Conservation (phyloP, 2,797 vertebrate genomes). For the Pseudopleuronectes americanus region DNA sequence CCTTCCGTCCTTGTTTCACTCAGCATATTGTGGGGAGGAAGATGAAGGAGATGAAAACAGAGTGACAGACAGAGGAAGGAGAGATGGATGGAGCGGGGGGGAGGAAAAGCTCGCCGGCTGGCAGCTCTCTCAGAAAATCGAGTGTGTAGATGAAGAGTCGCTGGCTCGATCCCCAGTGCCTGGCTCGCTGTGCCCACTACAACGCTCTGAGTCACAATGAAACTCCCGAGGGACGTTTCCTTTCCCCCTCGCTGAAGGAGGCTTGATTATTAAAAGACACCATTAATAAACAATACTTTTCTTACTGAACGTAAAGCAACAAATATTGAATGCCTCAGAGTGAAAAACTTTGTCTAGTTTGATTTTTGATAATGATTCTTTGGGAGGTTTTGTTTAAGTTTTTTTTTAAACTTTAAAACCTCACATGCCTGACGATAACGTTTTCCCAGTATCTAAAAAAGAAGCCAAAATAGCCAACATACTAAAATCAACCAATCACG, state of each 20-base stretch:
- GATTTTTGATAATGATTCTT: too few relatives aligned
- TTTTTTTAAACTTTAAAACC: too few relatives aligned
- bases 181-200: slow-evolving; percentile 51
- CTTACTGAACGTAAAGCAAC: slow-evolving; percentile 13
- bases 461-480: too few relatives aligned
- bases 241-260: slow-evolving; percentile 12
- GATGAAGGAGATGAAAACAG: slow-evolving; percentile 32
- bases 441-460: too few relatives aligned
- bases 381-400: too few relatives aligned
- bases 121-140: slow-evolving; percentile 44
- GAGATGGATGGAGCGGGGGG: slow-evolving; percentile 29
- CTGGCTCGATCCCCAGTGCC: slow-evolving; percentile 62
- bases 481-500: too few relatives aligned
- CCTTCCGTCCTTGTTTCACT: slow-evolving; percentile 9
- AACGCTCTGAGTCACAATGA: slow-evolving; percentile 52
- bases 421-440: too few relatives aligned
- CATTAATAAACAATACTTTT: slow-evolving; percentile 42
- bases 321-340: too few relatives aligned
- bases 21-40: slow-evolving; percentile 28
- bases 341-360: too few relatives aligned
- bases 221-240: slow-evolving; percentile 51
- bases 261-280: slow-evolving; percentile 52
- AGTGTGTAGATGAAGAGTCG: slow-evolving; percentile 45
- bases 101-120: slow-evolving; percentile 43
- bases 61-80: slow-evolving; percentile 27